Evolutionary conservation across 2,888 invertebrate species (phyloP).

Genomic region (Malthinus flaveolus): DNA sequence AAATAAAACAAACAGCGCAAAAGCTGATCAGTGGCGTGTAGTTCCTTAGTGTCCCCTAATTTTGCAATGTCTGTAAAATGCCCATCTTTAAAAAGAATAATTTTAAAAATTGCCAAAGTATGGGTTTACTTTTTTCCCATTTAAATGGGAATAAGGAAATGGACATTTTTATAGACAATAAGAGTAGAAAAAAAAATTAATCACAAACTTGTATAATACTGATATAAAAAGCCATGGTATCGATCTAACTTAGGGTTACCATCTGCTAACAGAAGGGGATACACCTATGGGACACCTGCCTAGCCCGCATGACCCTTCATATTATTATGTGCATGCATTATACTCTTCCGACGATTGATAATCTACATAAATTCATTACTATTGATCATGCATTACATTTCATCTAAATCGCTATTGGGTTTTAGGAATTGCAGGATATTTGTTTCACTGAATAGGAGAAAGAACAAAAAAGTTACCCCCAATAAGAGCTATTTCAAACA

Average conservation of each 20-base stretch:
- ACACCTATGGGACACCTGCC: slow-evolving; percentile 44
- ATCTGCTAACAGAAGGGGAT: slow-evolving; percentile 43
- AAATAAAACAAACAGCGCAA: background rate
- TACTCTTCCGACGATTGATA: slow-evolving; percentile 27
- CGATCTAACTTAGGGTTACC: slow-evolving; percentile 33
- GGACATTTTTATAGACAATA: background rate
- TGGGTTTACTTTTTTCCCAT: too few relatives aligned
- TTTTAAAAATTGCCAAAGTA: background rate
- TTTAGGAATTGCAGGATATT: too few relatives aligned
- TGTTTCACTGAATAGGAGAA: too few relatives aligned
- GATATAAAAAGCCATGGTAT: slow-evolving; percentile 20
- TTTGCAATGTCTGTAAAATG: background rate
- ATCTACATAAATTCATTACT: slow-evolving; percentile 15
- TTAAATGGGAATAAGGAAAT: too few relatives aligned
- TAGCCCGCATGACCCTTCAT: slow-evolving; percentile 47
- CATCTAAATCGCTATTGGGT: too few relatives aligned
- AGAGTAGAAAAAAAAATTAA: slow-evolving; percentile 17
- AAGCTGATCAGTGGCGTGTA: slow-evolving; percentile 4
- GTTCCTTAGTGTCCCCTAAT: slow-evolving; percentile 1
- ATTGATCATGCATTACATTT: slow-evolving; percentile 5
- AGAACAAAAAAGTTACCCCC: too few relatives aligned
- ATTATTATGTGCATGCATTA: slow-evolving; percentile 43
- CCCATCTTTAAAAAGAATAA: too few relatives aligned
- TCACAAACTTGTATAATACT: slow-evolving; percentile 12
- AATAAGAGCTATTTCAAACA: too few relatives aligned